These are phyloP conservation scores for Elaphurus davidianus DNA, from an alignment of 2,113 vertebrate genomes.

Conservation along the genomic window DNA sequence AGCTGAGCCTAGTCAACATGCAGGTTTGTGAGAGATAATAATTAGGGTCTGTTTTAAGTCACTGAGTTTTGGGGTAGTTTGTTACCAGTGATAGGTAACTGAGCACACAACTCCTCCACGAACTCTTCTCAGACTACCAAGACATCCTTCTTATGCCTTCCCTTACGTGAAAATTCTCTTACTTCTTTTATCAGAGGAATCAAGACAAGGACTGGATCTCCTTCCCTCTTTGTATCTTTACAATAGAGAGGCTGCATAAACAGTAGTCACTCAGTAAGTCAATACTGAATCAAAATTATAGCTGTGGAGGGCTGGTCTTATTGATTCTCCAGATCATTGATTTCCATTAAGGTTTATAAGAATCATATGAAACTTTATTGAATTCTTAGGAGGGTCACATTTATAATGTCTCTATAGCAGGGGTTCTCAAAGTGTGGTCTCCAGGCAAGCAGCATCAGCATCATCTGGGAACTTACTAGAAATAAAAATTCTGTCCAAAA, in stretches of 20 bases:
- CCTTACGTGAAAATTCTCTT: background rate
- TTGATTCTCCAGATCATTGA: background rate
- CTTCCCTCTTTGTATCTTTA: background rate
- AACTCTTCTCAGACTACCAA: background rate
- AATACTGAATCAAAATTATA: conserved; percentile 1
- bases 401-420: background rate
- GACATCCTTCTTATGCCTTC: background rate
- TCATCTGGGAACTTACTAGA: background rate
- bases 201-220: background rate
- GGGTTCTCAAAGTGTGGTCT: background rate
- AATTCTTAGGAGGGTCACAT: background rate
- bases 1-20: conserved; percentile 11
- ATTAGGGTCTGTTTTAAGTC: conserved; percentile 34
- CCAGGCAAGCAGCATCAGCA: background rate
- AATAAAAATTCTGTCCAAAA: background rate
- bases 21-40: conserved; percentile 12
- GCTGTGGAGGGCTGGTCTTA: background rate
- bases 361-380: background rate
- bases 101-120: background rate
- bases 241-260: background rate
- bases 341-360: conserved; percentile 3
- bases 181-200: background rate
- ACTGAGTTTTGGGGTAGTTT: background rate
- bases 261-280: background rate
- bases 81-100: background rate